A percentile compares a stretch with the other conserved stretches of the same genome.
phyloP scores from a whole-genome alignment of 2,113 vertebrate genomes.

The Melanocharis versteri region DNA sequence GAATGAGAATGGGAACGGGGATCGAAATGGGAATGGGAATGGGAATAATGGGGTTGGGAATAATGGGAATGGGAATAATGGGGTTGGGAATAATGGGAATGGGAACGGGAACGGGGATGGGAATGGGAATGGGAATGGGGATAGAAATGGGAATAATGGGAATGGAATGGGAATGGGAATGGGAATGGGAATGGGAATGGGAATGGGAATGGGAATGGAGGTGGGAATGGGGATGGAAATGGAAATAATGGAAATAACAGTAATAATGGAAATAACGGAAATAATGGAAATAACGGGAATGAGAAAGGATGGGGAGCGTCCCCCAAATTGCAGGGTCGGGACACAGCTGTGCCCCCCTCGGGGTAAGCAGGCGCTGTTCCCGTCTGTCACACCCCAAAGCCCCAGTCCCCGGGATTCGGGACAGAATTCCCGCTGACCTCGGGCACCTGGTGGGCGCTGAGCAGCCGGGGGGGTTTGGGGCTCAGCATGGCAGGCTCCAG shows the following conservation, averaged over 20 bases:
- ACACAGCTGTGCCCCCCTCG: background rate
- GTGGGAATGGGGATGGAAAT: background rate
- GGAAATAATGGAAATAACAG: too few species aligned
- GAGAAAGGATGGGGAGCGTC: background rate
- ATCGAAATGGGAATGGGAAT: background rate
- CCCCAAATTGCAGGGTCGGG: accelerated
- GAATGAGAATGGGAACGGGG: background rate
- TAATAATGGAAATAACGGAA: background rate
- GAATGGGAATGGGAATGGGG: background rate
- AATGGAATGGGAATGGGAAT: background rate
- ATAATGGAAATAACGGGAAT: background rate
- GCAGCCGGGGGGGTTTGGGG: conserved; percentile 79
- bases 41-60: too few species aligned
- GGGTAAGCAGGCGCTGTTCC: accelerated
- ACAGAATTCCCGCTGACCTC: conserved; percentile 75
- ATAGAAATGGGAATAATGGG: too few species aligned
- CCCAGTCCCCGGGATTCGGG: background rate
- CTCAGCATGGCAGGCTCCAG: conserved; percentile 72
- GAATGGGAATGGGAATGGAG: background rate
- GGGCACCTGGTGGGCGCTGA: conserved; percentile 86
- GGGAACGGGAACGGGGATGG: too few species aligned
- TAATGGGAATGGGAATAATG: background rate
- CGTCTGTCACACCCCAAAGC: background rate
- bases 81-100: background rate
- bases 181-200: background rate